phyloP scores from a whole-genome alignment of 2,888 invertebrate species.

The Melanargia galathea region DNA sequence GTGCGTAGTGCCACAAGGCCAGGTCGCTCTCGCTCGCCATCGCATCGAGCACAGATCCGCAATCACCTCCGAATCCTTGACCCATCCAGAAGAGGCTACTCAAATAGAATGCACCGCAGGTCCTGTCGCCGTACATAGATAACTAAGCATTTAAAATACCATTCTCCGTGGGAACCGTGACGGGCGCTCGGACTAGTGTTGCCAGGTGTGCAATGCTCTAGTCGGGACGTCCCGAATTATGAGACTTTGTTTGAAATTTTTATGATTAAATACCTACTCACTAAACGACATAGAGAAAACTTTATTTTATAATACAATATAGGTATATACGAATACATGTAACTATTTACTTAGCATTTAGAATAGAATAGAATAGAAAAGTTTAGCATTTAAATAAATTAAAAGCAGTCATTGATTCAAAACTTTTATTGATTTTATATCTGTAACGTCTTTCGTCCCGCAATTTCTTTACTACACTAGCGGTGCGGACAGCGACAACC shows the following conservation, averaged over 20 bases:
- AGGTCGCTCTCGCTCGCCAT: slow-evolving; percentile 60
- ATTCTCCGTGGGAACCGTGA: slow-evolving; percentile 78
- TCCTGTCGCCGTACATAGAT: slow-evolving; percentile 77
- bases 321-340: too few relatives aligned
- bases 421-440: neutral
- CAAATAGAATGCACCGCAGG: slow-evolving; percentile 70
- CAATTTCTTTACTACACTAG: slow-evolving; percentile 10
- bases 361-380: too few relatives aligned
- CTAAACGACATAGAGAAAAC: neutral
- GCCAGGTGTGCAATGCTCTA: neutral
- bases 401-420: too few relatives aligned
- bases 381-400: too few relatives aligned
- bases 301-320: neutral
- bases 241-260: neutral
- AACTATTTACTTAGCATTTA: too few relatives aligned
- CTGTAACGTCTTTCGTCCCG: neutral
- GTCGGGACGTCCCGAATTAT: slow-evolving; percentile 16
- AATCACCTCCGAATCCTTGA: slow-evolving; percentile 78
- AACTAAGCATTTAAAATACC: slow-evolving; percentile 81
- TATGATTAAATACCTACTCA: neutral
- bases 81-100: slow-evolving; percentile 82
- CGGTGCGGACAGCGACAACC: slow-evolving; percentile 48
- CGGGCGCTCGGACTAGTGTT: slow-evolving; percentile 61
- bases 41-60: slow-evolving; percentile 67
- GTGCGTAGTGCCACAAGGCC: slow-evolving; percentile 66